A percentile compares a stretch with the other conserved stretches of the same genome.
These are phyloP conservation scores for Drosophila sp. DNA, from an alignment of 1,140 invertebrate genomes.

Conservation along the genomic window DNA sequence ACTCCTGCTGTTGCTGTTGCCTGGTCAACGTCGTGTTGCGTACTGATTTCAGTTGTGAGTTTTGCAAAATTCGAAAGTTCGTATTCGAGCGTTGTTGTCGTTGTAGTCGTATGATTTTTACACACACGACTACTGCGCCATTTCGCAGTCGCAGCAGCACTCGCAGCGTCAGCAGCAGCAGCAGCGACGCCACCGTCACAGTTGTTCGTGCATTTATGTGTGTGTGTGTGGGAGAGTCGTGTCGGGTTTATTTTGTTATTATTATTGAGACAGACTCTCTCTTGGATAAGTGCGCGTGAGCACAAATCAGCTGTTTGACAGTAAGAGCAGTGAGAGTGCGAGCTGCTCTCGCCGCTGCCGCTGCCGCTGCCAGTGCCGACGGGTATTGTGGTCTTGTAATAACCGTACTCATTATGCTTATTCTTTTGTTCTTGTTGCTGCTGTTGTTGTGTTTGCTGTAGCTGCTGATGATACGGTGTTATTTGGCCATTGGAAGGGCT, in stretches of 20 bases:
- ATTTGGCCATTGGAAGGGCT: conserved; percentile 79
- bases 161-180: conserved; percentile 16
- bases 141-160: conserved; percentile 47
- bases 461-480: conserved; percentile 64
- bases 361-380: conserved; percentile 55
- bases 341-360: conserved; percentile 37
- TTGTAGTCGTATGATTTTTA: conserved; percentile 83
- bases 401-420: conserved; percentile 48
- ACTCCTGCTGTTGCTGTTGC: conserved; percentile 41
- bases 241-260: conserved; percentile 40
- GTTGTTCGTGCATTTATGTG: conserved; percentile 43
- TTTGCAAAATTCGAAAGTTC: conserved; percentile 84
- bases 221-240: conserved; percentile 34
- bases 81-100: conserved; percentile 82
- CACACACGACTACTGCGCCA: conserved; percentile 78
- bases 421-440: conserved; percentile 50
- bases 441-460: conserved; percentile 49
- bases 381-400: conserved; percentile 79
- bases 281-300: conserved; percentile 43
- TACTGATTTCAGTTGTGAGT: conserved; percentile 83
- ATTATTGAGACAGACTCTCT: conserved; percentile 41
- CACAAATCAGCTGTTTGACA: conserved; percentile 72
- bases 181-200: conserved; percentile 29
- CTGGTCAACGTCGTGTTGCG: conserved; percentile 66
- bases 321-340: conserved; percentile 50